Evolutionary conservation across 1,140 invertebrate species (phyloP).

Genomic region (Leptopilina clavipes): DNA sequence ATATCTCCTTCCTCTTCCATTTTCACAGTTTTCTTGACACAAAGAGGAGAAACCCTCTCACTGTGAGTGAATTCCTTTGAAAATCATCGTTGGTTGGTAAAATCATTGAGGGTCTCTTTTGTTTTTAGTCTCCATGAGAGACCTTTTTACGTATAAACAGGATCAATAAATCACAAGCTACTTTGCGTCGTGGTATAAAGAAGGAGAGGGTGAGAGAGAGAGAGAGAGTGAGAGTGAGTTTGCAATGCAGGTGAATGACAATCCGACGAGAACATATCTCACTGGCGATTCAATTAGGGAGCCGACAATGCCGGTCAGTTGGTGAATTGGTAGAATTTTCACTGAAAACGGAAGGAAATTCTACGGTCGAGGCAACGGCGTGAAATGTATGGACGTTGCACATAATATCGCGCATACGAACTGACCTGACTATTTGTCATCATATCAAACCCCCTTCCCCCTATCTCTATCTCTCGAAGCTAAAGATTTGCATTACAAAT

Average conservation of each 20-base stretch:
- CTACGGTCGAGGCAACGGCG: constrained; percentile 50
- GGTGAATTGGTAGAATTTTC: constrained; percentile 28
- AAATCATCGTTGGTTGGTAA: neutral
- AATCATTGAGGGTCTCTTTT: constrained; percentile 5
- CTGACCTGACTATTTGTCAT: constrained; percentile 63
- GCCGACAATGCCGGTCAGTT: constrained; percentile 47
- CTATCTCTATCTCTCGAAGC: constrained; percentile 36
- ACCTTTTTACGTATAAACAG: neutral
- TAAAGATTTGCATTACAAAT: constrained; percentile 69
- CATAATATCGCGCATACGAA: constrained; percentile 59
- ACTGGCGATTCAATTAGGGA: constrained; percentile 51
- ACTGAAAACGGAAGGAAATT: constrained; percentile 59
- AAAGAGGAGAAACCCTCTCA: neutral
- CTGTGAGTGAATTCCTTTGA: constrained; percentile 10
- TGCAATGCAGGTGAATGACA: neutral
- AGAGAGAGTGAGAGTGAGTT: neutral
- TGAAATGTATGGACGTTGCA: constrained; percentile 61
- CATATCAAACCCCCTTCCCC: constrained; percentile 58
- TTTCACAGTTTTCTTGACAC: constrained; percentile 1
- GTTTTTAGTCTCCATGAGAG: neutral
- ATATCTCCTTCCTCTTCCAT: neutral
- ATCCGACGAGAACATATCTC: constrained; percentile 38
- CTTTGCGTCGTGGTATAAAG: neutral
- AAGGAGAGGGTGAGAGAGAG: too few relatives aligned
- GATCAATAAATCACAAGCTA: neutral